Evolutionary conservation across 2,888 invertebrate species (phyloP), one percentile per base, ranked within the genome.

Genomic region (Drosophila nr. medialis): DNA sequence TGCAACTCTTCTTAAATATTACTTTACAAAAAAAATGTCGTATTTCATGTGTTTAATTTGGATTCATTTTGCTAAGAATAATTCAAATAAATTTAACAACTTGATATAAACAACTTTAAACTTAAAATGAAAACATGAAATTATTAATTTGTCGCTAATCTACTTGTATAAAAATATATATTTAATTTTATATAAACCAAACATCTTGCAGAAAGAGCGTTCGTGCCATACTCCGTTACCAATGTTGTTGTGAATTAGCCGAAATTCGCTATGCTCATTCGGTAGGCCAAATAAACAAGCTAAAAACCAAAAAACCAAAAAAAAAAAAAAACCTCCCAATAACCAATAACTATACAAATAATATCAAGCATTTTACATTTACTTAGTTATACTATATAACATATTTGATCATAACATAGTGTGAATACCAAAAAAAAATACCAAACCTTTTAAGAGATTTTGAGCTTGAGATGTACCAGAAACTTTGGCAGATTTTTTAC

Each of bases 161-260:
- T 64, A 78, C 60, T 48, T 77, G 34, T 61, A 75, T 75, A 75
- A 75, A 77, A 62, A 73, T 77, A 85, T 76, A 83, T 86, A 84
- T 81, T 89, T 80, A 80, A 83, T 78, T 84, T 77, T 78, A 84
- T 88, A 78, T 84, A 86, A 86, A 85, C 83, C 80, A 82, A 88
- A 90, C 77, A 83, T 92, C 90, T 93, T 93, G 92, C 93, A 93
- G 93, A 93, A 93, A 93, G 92, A 92, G 92, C 92, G 93, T 93
- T 92, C 93, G 93, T 89, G 93, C 93, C 92, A 92, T 93, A 88
- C 92, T 93, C 85, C 93, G 93, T 89, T 93, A 93, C 91, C 93
- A 93, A 92, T 93, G 93, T 93, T 93, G 93, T 93, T 93, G 93
- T 91, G 93, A 93, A 92, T 93, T 93, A 91, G 93, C 92, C 83